A percentile compares a stretch with the other conserved stretches of the same genome.
Evolutionary conservation across 2,797 vertebrate species (phyloP).

Genomic region (Sus cebifrons): DNA sequence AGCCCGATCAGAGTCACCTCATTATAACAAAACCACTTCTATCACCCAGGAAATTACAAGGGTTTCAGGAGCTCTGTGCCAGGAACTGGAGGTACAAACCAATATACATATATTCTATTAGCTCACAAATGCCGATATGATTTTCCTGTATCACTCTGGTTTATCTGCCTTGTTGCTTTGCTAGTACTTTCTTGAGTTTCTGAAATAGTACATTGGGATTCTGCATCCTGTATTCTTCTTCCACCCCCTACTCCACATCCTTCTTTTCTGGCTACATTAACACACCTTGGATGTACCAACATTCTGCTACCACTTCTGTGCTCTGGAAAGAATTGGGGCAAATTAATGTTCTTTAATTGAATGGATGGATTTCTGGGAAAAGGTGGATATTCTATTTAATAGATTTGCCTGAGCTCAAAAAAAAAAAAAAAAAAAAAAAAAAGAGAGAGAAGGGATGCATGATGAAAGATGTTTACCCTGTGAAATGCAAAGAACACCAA

Average conservation of each 20-base stretch:
- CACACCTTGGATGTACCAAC: neutral
- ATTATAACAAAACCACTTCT: neutral
- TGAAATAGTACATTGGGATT: constrained; percentile 3
- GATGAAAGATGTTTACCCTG: neutral
- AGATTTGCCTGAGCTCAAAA: neutral
- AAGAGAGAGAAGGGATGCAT: neutral
- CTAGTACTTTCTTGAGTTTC: neutral
- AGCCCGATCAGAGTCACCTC: neutral
- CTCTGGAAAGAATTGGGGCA: neutral
- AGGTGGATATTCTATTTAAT: constrained; percentile 52
- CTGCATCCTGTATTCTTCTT: neutral
- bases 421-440: no score
- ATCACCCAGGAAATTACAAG: neutral
- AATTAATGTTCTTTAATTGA: constrained; percentile 64
- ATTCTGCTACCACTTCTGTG: constrained; percentile 33
- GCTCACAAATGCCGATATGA: neutral
- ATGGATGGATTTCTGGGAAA: constrained; percentile 63
- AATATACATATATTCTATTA: neutral
- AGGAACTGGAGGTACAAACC: neutral
- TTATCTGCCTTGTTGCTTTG: constrained; percentile 2
- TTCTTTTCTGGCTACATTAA: constrained; percentile 2
- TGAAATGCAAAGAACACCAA: constrained; percentile 53
- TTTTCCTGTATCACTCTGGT: neutral
- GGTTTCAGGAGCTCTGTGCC: neutral
- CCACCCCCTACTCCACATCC: neutral